Conservation (phyloP, 2,113 vertebrate genomes). For the Muntiacus reevesi region DNA sequence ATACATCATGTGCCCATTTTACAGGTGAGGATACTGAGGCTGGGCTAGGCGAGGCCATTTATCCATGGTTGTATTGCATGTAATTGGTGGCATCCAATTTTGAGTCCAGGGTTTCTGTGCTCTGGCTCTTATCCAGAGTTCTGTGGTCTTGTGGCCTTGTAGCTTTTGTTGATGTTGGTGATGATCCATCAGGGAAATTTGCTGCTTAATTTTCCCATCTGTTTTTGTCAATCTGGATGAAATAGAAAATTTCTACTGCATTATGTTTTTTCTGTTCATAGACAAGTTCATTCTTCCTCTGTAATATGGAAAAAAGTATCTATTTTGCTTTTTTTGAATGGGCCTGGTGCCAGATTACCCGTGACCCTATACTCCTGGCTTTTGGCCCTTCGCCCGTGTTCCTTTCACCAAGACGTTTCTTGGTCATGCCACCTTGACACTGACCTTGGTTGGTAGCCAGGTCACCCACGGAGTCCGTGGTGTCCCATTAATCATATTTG, state of each 20-base stretch:
- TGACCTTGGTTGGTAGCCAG: constrained; percentile 69
- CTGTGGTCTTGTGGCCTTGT: neutral
- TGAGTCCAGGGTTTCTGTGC: neutral
- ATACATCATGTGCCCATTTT: neutral
- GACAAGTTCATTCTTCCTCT: constrained; percentile 14
- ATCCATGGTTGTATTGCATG: fast-evolving
- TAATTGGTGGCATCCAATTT: neutral
- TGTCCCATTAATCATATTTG: constrained; percentile 87
- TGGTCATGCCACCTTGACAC: neutral
- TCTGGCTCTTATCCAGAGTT: neutral
- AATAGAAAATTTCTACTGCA: neutral
- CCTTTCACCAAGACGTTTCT: constrained; percentile 1
- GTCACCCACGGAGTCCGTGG: constrained; percentile 78
- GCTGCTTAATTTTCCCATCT: neutral
- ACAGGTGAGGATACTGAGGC: neutral
- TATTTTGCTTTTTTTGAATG: constrained; percentile 16
- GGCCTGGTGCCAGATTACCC: neutral
- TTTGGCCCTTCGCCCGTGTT: neutral
- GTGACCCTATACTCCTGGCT: neutral
- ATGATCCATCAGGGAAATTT: neutral
- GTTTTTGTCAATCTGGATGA: neutral
- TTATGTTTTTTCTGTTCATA: neutral
- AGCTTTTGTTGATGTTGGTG: neutral
- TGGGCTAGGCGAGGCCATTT: neutral
- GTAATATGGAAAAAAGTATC: neutral